These are phyloP conservation scores for Australoheros scitulus DNA, from an alignment of 2,113 vertebrate species.

Conservation along the genomic window DNA sequence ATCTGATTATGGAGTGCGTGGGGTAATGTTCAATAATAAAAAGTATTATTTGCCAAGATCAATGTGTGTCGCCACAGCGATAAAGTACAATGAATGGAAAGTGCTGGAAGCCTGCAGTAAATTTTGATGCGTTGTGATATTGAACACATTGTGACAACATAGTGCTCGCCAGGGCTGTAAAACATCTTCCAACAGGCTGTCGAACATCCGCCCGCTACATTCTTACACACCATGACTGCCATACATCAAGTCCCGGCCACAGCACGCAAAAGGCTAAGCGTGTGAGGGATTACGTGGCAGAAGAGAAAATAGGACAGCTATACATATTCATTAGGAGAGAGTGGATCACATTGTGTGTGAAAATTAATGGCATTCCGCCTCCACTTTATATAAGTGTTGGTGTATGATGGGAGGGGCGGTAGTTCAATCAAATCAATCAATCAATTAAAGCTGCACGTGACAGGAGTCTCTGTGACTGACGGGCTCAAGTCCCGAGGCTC, in stretches of 20 bases:
- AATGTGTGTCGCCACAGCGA: conserved; percentile 70
- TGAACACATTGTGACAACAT: conserved; percentile 79
- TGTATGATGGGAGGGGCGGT: conserved; percentile 27
- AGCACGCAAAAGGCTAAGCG: conserved; percentile 54
- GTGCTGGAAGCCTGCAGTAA: conserved; percentile 74
- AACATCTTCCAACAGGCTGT: conserved; percentile 77
- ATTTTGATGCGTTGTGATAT: conserved; percentile 78
- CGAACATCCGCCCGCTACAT: conserved; percentile 66
- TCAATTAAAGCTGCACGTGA: conserved; percentile 53
- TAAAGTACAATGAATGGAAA: conserved; percentile 80
- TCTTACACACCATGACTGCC: conserved; percentile 53
- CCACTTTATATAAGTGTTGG: conserved; percentile 16
- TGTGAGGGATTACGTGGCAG: conserved; percentile 61
- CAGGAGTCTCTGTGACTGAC: conserved; percentile 50
- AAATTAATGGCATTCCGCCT: conserved; percentile 31
- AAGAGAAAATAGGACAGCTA: conserved; percentile 54
- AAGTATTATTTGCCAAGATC: conserved; percentile 81
- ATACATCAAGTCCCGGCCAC: conserved; percentile 68
- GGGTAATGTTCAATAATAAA: conserved; percentile 81
- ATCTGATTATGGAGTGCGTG: conserved; percentile 71
- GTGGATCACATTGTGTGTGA: conserved; percentile 24
- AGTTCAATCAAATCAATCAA: conserved; percentile 59
- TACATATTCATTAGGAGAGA: conserved; percentile 64
- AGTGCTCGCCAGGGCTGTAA: conserved; percentile 74
- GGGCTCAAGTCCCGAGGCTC: conserved; percentile 26